These are phyloP conservation scores for Cecidostiba fungosa DNA, from an alignment of 2,888 invertebrate genomes.

Conservation along the genomic window DNA sequence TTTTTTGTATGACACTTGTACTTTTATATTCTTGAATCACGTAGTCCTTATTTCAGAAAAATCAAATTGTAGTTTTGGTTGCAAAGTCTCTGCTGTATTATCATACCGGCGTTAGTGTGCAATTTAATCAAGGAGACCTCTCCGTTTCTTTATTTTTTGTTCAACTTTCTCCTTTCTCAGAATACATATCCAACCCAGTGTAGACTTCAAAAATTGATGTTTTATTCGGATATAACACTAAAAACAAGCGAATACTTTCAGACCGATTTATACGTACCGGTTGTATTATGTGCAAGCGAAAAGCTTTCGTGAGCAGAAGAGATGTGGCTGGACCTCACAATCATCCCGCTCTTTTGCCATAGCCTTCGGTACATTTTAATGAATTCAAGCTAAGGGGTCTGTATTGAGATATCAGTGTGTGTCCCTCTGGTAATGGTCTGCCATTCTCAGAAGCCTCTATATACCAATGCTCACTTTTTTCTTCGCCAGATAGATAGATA, in stretches of 20 bases:
- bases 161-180: no score
- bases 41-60: no score
- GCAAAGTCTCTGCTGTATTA: no score
- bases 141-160: no score
- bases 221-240: no score
- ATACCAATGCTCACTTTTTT: not conserved
- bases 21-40: no score
- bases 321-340: slow-evolving; percentile 59
- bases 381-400: slow-evolving; percentile 78
- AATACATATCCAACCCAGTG: no score
- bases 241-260: not conserved
- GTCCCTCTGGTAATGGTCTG: slow-evolving; percentile 78
- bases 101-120: no score
- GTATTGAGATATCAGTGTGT: slow-evolving; percentile 80
- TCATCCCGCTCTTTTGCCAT: slow-evolving; percentile 30
- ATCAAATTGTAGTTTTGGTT: no score
- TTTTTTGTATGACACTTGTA: no score
- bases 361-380: slow-evolving; percentile 73
- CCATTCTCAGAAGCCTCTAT: slow-evolving; percentile 75
- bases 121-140: no score
- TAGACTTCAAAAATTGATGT: no score
- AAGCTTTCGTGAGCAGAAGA: slow-evolving; percentile 18
- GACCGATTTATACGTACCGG: not conserved
- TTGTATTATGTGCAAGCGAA: not conserved
- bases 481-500: not conserved